These are phyloP conservation scores for Protosalanx chinensis DNA, from an alignment of 2,797 vertebrate species.

Conservation along the genomic window DNA sequence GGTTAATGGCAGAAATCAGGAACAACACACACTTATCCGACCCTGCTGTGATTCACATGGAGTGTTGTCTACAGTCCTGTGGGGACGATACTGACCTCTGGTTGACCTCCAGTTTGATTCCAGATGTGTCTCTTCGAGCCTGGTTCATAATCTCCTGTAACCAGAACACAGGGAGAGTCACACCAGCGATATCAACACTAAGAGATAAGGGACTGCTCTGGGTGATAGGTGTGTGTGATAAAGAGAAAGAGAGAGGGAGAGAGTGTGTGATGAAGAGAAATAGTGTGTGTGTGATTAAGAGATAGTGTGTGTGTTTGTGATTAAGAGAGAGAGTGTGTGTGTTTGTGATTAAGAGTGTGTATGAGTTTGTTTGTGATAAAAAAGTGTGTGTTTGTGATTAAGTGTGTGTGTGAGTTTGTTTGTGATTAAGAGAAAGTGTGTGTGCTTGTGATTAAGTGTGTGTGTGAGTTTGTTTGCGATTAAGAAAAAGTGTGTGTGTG, in stretches of 20 bases:
- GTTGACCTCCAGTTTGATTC: conserved; percentile 91
- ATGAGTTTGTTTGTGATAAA: not conserved
- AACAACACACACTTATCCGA: not conserved
- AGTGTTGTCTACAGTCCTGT: not conserved
- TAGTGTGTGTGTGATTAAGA: not conserved
- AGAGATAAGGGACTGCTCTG: not conserved
- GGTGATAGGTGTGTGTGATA: not conserved
- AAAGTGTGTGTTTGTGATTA: not conserved
- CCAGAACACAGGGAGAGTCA: conserved; percentile 7
- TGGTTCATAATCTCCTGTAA: conserved; percentile 90
- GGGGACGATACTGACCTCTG: conserved; percentile 78
- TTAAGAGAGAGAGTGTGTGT: not conserved
- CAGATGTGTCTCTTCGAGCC: conserved; percentile 81
- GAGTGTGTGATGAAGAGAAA: not conserved
- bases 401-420: not conserved
- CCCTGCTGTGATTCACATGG: not conserved
- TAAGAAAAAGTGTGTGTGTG: too few relatives aligned
- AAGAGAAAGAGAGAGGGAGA: too few relatives aligned
- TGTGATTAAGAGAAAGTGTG: too few relatives aligned
- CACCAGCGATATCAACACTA: not conserved
- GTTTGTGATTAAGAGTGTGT: not conserved
- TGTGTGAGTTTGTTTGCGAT: not conserved
- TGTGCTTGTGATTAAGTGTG: not conserved
- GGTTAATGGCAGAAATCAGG: not conserved
- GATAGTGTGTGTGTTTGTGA: not conserved